phyloP scores from a whole-genome alignment of 2,797 vertebrate species.

The Sebastes nivosus region DNA sequence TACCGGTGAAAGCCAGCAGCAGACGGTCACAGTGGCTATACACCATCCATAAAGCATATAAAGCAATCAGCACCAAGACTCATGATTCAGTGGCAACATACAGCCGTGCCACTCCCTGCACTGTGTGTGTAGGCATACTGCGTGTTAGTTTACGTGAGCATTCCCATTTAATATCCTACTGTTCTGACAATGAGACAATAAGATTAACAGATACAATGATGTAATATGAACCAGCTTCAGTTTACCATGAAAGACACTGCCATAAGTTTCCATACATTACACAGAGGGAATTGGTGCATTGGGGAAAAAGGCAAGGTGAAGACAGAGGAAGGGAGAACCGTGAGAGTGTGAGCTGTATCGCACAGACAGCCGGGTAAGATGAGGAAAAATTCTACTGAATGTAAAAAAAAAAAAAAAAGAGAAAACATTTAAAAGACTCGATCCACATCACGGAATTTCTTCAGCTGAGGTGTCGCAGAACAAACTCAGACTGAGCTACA shows the following conservation, averaged over 20 bases:
- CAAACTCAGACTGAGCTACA: background rate
- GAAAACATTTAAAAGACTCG: background rate
- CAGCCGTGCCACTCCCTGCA: slow-evolving; percentile 19
- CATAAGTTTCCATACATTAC: slow-evolving; percentile 23
- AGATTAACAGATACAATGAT: slow-evolving; percentile 18
- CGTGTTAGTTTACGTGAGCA: slow-evolving; percentile 10
- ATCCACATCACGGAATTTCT: background rate
- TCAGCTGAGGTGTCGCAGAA: background rate
- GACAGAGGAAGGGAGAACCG: slow-evolving; percentile 19
- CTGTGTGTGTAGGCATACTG: background rate
- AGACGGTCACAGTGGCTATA: background rate
- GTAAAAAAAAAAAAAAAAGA: background rate
- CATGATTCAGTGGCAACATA: slow-evolving; percentile 47
- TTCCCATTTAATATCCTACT: background rate
- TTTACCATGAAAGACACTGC: slow-evolving; percentile 17
- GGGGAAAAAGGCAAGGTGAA: background rate
- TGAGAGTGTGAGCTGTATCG: slow-evolving; percentile 4
- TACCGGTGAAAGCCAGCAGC: slow-evolving; percentile 18
- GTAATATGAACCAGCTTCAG: slow-evolving; percentile 21
- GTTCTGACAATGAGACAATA: slow-evolving; percentile 18
- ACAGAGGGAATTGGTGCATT: background rate
- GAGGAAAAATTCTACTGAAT: slow-evolving; percentile 4
- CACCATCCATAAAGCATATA: slow-evolving; percentile 42
- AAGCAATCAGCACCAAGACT: slow-evolving; percentile 44
- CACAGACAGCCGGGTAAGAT: background rate